Evolutionary conservation across 37 sponge, comb jelly and placozoan genomes (phyloP).

Genomic region (Diacarnus erythraeanus): DNA sequence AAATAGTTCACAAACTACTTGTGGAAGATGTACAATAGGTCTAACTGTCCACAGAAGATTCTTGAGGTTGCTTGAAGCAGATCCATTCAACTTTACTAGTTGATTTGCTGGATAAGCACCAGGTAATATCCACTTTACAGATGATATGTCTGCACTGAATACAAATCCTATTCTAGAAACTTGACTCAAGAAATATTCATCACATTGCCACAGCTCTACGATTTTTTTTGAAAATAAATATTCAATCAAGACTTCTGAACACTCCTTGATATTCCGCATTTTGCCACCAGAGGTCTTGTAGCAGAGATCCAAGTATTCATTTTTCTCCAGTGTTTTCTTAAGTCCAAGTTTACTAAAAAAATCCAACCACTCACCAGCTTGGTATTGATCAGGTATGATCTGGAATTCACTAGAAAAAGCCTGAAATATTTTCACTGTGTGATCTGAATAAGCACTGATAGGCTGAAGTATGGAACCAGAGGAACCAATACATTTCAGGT

Average conservation of each 20-base stretch:
- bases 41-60: constrained; percentile 54
- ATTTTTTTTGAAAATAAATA: constrained; percentile 29
- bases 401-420: constrained; percentile 15
- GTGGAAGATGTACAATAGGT: constrained; percentile 32
- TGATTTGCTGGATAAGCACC: neutral
- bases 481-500: constrained; percentile 30
- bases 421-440: constrained; percentile 18
- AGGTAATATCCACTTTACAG: constrained; percentile 32
- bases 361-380: constrained; percentile 20
- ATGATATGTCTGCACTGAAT: neutral
- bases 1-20: too few relatives aligned
- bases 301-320: constrained; percentile 32
- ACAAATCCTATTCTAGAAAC: constrained; percentile 43
- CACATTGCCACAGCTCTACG: constrained; percentile 2
- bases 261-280: neutral
- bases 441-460: constrained; percentile 25
- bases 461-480: constrained; percentile 14
- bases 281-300: neutral
- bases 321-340: neutral
- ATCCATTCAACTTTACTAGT: constrained; percentile 4
- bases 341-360: constrained; percentile 42
- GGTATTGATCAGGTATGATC: constrained; percentile 24
- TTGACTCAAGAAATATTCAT: neutral
- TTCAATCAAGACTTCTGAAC: constrained; percentile 30
- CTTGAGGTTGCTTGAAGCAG: neutral